These are phyloP conservation scores for Dolomedes plantarius DNA, from an alignment of 2,888 invertebrate genomes.

Conservation along the genomic window DNA sequence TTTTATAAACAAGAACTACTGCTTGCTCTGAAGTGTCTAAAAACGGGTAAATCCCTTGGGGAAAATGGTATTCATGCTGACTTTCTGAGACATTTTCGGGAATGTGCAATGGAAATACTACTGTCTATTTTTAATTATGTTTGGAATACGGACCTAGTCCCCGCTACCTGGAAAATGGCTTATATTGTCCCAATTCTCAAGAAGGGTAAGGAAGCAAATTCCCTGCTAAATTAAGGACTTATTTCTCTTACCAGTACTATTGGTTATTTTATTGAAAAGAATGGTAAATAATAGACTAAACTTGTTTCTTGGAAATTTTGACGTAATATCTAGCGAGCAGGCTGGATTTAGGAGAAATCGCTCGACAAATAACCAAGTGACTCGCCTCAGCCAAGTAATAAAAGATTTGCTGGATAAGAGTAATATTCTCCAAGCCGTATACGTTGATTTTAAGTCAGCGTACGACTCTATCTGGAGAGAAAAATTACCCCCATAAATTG, in stretches of 20 bases:
- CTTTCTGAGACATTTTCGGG: not conserved
- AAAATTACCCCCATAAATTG: no score
- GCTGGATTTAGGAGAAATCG: no score
- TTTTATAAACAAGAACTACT: not conserved
- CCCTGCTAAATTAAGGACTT: not conserved
- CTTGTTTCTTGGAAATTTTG: not conserved
- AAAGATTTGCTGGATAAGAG: no score
- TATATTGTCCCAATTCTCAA: constrained; percentile 9
- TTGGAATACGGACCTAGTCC: not conserved
- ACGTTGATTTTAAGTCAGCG: no score
- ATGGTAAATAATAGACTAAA: not conserved
- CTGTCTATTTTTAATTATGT: not conserved
- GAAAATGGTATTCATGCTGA: not conserved
- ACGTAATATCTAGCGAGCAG: not conserved
- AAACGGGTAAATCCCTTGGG: not conserved
- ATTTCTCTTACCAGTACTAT: not conserved
- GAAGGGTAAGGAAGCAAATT: not conserved
- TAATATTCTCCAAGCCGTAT: no score
- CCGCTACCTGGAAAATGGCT: not conserved
- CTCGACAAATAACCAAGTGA: no score
- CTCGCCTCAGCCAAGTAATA: no score
- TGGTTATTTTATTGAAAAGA: not conserved
- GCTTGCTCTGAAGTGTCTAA: not conserved
- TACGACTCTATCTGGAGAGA: no score
- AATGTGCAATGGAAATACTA: not conserved